phyloP scores from a whole-genome alignment of 1,140 invertebrate genomes.

The Potamilus streckersoni region DNA sequence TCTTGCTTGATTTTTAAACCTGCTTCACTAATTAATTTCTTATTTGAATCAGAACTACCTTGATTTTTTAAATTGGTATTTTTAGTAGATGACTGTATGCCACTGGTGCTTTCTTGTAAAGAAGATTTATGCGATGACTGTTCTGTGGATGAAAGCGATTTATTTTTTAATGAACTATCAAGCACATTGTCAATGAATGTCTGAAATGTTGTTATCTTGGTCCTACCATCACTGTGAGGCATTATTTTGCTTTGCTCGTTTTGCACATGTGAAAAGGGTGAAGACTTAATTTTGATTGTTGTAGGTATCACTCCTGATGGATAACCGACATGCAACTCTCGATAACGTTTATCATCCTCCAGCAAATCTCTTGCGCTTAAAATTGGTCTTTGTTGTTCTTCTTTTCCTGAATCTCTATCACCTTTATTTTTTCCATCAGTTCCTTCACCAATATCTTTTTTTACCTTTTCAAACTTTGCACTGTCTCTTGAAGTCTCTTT shows the following conservation, averaged over 20 bases:
- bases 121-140: no score
- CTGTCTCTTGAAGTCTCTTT: not conserved
- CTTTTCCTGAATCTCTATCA: constrained; percentile 4
- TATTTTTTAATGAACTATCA: constrained; percentile 40
- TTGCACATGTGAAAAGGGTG: not conserved
- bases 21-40: no score
- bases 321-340: not conserved
- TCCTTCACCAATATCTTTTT: constrained; percentile 7
- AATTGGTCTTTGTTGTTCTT: constrained; percentile 10
- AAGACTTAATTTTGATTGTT: not conserved
- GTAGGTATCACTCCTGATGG: not conserved
- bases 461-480: constrained; percentile 4
- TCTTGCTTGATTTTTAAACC: no score
- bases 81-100: no score
- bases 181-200: constrained; percentile 56
- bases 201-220: constrained; percentile 40
- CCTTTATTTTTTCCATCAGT: constrained; percentile 2
- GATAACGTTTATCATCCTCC: not conserved
- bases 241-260: not conserved
- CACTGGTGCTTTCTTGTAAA: no score
- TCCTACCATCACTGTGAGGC: constrained; percentile 3
- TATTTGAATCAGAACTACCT: no score
- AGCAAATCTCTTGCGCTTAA: not conserved
- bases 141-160: no score
- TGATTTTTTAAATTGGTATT: no score